A percentile compares a stretch with the other conserved stretches of the same genome.
Conservation (phyloP, 2,888 invertebrate species). For the Lepidonotus clava region DNA sequence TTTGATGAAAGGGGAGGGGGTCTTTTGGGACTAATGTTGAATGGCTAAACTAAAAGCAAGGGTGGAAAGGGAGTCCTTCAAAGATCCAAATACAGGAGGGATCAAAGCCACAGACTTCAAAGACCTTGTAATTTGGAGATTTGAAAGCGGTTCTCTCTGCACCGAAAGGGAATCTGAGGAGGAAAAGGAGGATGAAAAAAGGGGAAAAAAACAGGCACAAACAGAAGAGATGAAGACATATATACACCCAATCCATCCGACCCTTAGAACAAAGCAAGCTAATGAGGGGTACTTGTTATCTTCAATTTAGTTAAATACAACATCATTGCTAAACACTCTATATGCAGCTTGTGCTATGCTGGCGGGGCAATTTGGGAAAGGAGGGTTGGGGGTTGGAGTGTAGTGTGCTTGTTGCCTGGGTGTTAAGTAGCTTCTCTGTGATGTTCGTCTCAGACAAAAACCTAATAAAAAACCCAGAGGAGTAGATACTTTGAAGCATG, state of each 20-base stretch:
- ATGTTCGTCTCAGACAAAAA: constrained; percentile 35
- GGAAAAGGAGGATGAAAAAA: background rate
- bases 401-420: constrained; percentile 33
- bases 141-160: constrained; percentile 1
- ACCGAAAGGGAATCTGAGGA: background rate
- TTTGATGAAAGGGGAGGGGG: constrained; percentile 11
- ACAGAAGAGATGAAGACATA: constrained; percentile 14
- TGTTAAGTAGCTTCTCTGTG: constrained; percentile 41
- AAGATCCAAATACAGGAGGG: constrained; percentile 39
- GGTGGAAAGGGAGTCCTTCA: constrained; percentile 26
- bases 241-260: constrained; percentile 36
- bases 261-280: constrained; percentile 4
- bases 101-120: constrained; percentile 42
- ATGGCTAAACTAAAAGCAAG: constrained; percentile 35
- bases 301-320: constrained; percentile 44
- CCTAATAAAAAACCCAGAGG: constrained; percentile 45
- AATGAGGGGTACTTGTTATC: constrained; percentile 28
- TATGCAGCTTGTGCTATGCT: constrained; percentile 32
- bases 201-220: background rate
- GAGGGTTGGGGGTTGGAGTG: background rate
- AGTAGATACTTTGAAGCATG: constrained; percentile 49
- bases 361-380: background rate
- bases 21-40: constrained; percentile 10
- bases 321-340: constrained; percentile 38
- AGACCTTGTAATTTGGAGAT: constrained; percentile 47